A percentile compares a stretch with the other conserved stretches of the same genome.
phyloP scores from a whole-genome alignment of 1,140 invertebrate genomes.

The Megalonaias nervosa region DNA sequence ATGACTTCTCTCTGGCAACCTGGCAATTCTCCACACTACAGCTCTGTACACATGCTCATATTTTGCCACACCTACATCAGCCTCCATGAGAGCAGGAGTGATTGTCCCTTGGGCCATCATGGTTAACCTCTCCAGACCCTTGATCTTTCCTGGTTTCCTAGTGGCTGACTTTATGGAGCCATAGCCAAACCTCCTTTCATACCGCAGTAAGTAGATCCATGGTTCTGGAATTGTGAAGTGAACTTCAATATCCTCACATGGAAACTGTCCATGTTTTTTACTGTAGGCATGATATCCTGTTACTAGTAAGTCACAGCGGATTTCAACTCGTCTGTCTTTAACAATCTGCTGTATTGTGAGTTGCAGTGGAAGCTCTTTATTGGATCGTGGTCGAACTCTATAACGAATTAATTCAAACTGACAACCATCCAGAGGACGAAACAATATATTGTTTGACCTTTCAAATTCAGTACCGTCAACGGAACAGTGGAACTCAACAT shows the following conservation, averaged over 20 bases:
- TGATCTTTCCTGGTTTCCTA: constrained; percentile 80
- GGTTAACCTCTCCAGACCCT: constrained; percentile 69
- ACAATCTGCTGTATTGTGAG: constrained; percentile 77
- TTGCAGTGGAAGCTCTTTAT: constrained; percentile 96
- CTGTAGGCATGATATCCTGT: constrained; percentile 97
- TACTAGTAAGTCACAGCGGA: constrained; percentile 94
- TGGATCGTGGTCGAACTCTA: constrained; percentile 94
- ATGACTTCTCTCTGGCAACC: constrained; percentile 97
- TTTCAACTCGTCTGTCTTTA: constrained; percentile 81
- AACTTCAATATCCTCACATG: constrained; percentile 89
- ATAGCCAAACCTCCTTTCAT: constrained; percentile 98
- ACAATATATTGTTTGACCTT: constrained; percentile 92
- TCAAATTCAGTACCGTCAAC: constrained; percentile 95
- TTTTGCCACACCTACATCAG: constrained; percentile 98
- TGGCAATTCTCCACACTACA: constrained; percentile 98
- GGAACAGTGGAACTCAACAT: constrained; percentile 94
- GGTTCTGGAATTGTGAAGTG: constrained; percentile 98
- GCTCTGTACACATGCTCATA: constrained; percentile 98
- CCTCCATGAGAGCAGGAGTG: constrained; percentile 96
- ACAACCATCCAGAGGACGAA: constrained; percentile 98
- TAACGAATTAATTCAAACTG: constrained; percentile 93
- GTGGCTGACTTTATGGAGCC: constrained; percentile 99
- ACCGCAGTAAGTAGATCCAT: constrained; percentile 98
- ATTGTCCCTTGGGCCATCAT: constrained; percentile 86
- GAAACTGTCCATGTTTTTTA: constrained; percentile 91